Evolutionary conservation across 2,888 invertebrate species (phyloP).

Genomic region (Melolontha melolontha): DNA sequence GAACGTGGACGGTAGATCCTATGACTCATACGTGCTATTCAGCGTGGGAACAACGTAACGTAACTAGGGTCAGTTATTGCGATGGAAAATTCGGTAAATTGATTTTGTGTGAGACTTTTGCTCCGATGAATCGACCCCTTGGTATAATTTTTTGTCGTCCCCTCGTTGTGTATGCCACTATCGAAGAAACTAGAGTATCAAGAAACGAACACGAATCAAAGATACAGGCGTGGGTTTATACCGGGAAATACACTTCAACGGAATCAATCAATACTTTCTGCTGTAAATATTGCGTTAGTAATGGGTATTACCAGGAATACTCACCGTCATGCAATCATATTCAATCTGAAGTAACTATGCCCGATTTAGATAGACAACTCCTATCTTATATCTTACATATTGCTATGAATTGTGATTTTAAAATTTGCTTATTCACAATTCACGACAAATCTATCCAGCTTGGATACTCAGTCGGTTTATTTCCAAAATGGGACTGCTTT

Average conservation of each 20-base stretch:
- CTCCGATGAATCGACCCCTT: conserved; percentile 5
- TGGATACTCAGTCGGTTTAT: too few relatives aligned
- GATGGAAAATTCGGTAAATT: conserved; percentile 25
- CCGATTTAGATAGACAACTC: too few relatives aligned
- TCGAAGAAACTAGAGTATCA: conserved; percentile 6
- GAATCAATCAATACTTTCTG: conserved; percentile 20
- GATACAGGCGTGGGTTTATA: conserved; percentile 3
- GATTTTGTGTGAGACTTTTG: conserved; percentile 19
- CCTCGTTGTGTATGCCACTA: conserved; percentile 2
- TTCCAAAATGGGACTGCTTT: too few relatives aligned
- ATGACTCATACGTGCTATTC: conserved; percentile 13
- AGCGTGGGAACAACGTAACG: conserved; percentile 16
- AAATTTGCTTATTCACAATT: too few relatives aligned
- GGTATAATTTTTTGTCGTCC: conserved; percentile 24
- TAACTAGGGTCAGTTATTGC: conserved; percentile 18
- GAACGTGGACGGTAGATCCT: conserved; percentile 6
- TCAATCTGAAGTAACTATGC: too few relatives aligned
- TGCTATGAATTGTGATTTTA: too few relatives aligned
- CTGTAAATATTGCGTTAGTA: conserved; percentile 3
- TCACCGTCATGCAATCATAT: not conserved
- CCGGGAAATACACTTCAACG: conserved; percentile 15
- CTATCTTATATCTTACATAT: too few relatives aligned
- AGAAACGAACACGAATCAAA: not conserved
- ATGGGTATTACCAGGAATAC: not conserved
- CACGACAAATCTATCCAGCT: too few relatives aligned